These are phyloP conservation scores for Sipha maydis DNA, from an alignment of 2,888 invertebrate genomes.

Conservation along the genomic window DNA sequence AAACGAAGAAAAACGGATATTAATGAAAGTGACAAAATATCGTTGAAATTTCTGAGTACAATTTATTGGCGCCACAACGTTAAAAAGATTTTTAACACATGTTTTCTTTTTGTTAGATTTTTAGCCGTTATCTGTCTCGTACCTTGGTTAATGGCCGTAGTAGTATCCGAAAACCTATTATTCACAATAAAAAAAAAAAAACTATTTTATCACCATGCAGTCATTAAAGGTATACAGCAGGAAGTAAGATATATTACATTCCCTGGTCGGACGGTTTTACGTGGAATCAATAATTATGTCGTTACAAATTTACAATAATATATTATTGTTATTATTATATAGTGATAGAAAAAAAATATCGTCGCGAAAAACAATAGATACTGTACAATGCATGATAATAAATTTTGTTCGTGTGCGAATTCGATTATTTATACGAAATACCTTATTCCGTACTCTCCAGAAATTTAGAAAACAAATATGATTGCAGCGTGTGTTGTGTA, in stretches of 20 bases:
- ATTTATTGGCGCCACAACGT: slow-evolving; percentile 18
- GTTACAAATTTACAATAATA: neutral
- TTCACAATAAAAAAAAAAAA: neutral
- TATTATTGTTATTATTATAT: neutral
- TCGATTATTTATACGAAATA: slow-evolving; percentile 11
- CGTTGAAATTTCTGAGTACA: neutral
- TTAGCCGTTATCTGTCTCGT: neutral
- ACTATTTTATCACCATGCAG: neutral
- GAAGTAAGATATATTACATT: neutral
- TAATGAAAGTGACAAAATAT: neutral
- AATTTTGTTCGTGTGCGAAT: slow-evolving; percentile 5
- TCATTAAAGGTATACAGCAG: slow-evolving; percentile 18
- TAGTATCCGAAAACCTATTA: neutral
- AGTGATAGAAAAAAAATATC: neutral
- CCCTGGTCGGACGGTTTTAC: slow-evolving; percentile 5
- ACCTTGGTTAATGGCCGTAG: neutral
- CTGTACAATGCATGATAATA: neutral
- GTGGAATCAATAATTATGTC: slow-evolving; percentile 15
- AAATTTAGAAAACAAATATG: neutral
- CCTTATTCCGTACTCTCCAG: neutral
- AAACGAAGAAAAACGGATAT: neutral
- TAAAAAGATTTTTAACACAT: neutral
- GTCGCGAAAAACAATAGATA: slow-evolving; percentile 18
- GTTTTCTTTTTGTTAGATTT: neutral
- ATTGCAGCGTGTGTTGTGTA: neutral